These are phyloP conservation scores for Gymnocephalus cernua DNA, from an alignment of 2,113 vertebrate genomes.

Conservation along the genomic window DNA sequence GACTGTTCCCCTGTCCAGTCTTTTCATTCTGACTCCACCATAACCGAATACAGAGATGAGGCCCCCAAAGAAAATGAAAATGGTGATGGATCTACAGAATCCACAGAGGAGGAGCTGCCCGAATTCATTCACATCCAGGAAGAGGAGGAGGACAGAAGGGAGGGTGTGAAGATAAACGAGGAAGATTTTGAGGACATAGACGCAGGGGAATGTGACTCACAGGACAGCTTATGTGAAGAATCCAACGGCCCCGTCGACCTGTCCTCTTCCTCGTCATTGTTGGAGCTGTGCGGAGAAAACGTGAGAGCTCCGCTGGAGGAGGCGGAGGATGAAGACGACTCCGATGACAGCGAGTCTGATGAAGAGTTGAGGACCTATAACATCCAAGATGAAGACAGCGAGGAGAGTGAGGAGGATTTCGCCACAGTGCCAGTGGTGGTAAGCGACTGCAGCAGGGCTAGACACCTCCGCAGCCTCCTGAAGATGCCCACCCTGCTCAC, in stretches of 20 bases:
- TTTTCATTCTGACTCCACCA: constrained; percentile 71
- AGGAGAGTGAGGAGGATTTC: constrained; percentile 94
- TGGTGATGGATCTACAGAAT: constrained; percentile 66
- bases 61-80: constrained; percentile 68
- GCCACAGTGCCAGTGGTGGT: constrained; percentile 90
- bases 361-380: constrained; percentile 95
- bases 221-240: constrained; percentile 85
- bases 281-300: constrained; percentile 76
- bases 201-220: constrained; percentile 90
- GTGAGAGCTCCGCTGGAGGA: constrained; percentile 83
- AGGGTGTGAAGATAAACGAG: constrained; percentile 80
- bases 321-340: constrained; percentile 91
- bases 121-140: constrained; percentile 85
- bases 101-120: constrained; percentile 74
- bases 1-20: constrained; percentile 74
- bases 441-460: constrained; percentile 89
- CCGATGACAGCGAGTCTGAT: constrained; percentile 94
- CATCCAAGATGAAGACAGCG: constrained; percentile 90
- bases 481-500: constrained; percentile 92
- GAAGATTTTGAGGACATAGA: constrained; percentile 85
- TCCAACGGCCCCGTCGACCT: constrained; percentile 60
- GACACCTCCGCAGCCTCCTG: constrained; percentile 93
- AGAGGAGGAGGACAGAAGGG: constrained; percentile 82
- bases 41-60: constrained; percentile 65
- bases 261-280: constrained; percentile 76